Evolutionary conservation across 2,888 invertebrate species (phyloP).

Genomic region (Platycheirus albimanus): DNA sequence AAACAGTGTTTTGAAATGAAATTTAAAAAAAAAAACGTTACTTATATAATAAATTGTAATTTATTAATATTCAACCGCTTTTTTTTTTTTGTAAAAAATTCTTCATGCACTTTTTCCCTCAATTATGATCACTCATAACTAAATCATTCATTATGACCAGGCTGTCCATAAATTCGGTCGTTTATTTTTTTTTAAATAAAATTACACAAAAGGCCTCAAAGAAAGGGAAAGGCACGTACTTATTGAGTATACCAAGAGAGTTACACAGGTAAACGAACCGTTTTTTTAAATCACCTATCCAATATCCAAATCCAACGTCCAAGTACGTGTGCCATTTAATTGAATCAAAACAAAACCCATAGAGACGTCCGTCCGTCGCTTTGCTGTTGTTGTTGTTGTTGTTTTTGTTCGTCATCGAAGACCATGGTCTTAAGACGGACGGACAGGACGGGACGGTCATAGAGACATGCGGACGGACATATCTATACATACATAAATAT

Average conservation of each 20-base stretch:
- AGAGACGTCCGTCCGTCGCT: not conserved
- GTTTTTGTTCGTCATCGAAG: constrained; percentile 32
- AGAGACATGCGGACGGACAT: constrained; percentile 12
- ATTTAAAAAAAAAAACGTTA: too few relatives aligned
- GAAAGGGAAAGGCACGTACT: constrained; percentile 71
- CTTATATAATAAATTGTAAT: too few relatives aligned
- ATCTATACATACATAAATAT: not conserved
- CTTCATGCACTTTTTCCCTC: constrained; percentile 29
- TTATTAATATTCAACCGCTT: too few relatives aligned
- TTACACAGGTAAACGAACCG: constrained; percentile 51
- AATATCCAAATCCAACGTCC: constrained; percentile 28
- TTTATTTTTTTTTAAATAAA: constrained; percentile 39
- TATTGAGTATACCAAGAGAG: not conserved
- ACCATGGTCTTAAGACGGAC: constrained; percentile 24
- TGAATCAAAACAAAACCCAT: constrained; percentile 70
- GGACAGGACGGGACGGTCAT: constrained; percentile 18
- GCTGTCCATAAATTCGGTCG: constrained; percentile 54
- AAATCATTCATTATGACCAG: constrained; percentile 64
- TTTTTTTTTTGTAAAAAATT: not conserved
- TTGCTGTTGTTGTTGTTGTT: too few relatives aligned
- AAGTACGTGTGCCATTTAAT: constrained; percentile 61
- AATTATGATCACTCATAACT: constrained; percentile 49
- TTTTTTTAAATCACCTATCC: constrained; percentile 40
- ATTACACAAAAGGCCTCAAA: constrained; percentile 47
- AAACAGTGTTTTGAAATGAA: too few relatives aligned